Evolutionary conservation across 2,113 vertebrate genomes (phyloP), one percentile per base, ranked within the genome.

Genomic region (Taxidea taxus): DNA sequence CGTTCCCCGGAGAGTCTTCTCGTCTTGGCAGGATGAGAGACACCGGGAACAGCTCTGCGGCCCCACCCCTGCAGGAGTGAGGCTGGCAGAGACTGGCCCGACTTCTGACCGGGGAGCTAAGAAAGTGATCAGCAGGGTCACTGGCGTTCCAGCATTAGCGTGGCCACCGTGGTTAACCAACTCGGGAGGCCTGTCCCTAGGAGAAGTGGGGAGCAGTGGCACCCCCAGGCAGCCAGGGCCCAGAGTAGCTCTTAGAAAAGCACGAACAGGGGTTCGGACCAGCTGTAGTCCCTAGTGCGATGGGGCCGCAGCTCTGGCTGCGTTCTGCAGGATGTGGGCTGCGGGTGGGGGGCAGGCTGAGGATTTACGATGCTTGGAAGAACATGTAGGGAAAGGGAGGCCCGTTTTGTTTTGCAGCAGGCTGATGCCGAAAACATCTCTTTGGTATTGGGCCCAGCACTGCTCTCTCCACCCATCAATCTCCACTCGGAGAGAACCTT

Each of bases 301-400:
- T 2, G 44, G 78, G 16, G 42, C 21, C 58, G 77, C 4, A 31
- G 16, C 56, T 56, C 91, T n/a, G 85, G 89, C 78, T 70, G 49
- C 15, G 15, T 20, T 86, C 77, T 92, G 25, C 87, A 94, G 95
- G 90, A 82, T 92, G 84, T 96, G 81, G 94, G 88, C 6, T 96
- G 84, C 68, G 92, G 88, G 7, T 64, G 80, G 94, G 82, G 87
- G 6, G 68, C 54, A 68, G 94, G 42, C 87, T 13, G 42, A 27
- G n/a, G 77, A 97, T 95, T 97, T 96, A 97, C 14, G 94, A 89
- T 25, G 44, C 81, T 86, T 94, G 92, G 97, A 95, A 94, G 97
- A 86, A 93, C 29, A 58, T 20, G 51, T 29, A 96, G 91, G 70
- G 78, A 94, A 96, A 93, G 89, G 86, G 95, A 96, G 94, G 85